Evolutionary conservation across 2,888 invertebrate species (phyloP).

Genomic region (Incurvaria masculella): DNA sequence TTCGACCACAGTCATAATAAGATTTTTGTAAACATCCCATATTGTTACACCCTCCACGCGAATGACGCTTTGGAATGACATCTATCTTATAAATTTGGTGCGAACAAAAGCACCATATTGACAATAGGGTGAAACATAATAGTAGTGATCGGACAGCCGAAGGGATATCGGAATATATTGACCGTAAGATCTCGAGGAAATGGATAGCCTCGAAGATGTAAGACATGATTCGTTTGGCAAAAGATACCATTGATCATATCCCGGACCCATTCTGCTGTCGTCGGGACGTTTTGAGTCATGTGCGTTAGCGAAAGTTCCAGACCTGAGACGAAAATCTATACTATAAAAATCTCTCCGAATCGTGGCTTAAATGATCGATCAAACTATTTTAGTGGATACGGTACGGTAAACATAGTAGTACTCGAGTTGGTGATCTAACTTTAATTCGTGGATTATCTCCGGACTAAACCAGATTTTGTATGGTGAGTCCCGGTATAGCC

Average conservation of each 20-base stretch:
- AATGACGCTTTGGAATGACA: slow-evolving; percentile 15
- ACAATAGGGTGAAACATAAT: slow-evolving; percentile 43
- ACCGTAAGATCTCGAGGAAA: slow-evolving; percentile 27
- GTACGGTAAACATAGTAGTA: no score
- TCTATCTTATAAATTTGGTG: slow-evolving; percentile 52
- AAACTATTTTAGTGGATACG: no score
- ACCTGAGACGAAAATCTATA: no score
- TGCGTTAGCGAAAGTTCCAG: no score
- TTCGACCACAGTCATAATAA: neutral
- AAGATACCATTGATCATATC: neutral
- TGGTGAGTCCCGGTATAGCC: no score
- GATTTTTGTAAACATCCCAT: neutral
- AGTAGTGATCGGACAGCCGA: slow-evolving; percentile 35
- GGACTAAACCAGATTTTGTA: no score
- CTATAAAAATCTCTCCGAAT: no score
- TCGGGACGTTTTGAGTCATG: neutral
- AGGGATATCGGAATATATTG: slow-evolving; percentile 47
- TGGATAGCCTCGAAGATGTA: neutral
- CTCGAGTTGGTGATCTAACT: no score
- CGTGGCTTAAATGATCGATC: no score
- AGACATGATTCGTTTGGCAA: neutral
- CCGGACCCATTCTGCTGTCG: neutral
- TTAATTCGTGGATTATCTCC: no score
- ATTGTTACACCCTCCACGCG: neutral
- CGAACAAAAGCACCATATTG: slow-evolving; percentile 53